Percentiles rank a stretch among this genome's conserved stretches.
Conservation (phyloP, 2,888 invertebrate species). For the Trissolcus brochymenae region DNA sequence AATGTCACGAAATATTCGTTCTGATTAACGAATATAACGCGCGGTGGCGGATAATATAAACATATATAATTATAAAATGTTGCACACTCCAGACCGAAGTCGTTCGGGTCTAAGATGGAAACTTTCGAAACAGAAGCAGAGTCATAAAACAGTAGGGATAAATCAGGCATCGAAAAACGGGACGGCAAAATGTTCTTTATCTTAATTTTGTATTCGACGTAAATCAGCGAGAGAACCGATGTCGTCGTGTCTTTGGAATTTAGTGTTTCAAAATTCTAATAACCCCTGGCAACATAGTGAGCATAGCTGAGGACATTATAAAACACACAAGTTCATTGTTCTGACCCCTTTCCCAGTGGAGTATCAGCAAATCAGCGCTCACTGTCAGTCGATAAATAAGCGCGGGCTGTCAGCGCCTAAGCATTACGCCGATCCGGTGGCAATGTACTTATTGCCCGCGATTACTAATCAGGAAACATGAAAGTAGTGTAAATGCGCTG, state of each 20-base stretch:
- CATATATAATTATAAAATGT: too few species aligned
- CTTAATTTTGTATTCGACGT: conserved; percentile 27
- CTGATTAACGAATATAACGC: background rate
- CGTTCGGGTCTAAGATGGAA: too few species aligned
- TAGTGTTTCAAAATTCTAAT: conserved; percentile 39
- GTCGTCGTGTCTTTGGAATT: conserved; percentile 24
- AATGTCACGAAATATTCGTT: conserved; percentile 23
- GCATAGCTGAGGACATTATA: conserved; percentile 59
- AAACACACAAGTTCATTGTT: conserved; percentile 70
- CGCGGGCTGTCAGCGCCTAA: conserved; percentile 62
- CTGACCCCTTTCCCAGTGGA: conserved; percentile 63
- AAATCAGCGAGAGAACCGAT: conserved; percentile 17
- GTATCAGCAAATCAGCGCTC: conserved; percentile 54
- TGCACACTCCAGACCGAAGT: too few species aligned
- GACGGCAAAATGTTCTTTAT: conserved; percentile 21
- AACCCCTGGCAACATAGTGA: conserved; percentile 35
- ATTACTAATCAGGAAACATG: conserved; percentile 72
- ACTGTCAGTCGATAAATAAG: conserved; percentile 62
- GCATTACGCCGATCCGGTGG: conserved; percentile 48
- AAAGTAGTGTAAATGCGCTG: conserved; percentile 72
- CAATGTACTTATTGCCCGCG: conserved; percentile 63
- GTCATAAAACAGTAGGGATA: too few species aligned
- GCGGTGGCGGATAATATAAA: too few species aligned
- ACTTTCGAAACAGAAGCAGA: conserved; percentile 13
- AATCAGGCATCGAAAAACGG: background rate